These are phyloP conservation scores for Helicoverpa armigera DNA, from an alignment of 1,140 invertebrate species.

Conservation along the genomic window DNA sequence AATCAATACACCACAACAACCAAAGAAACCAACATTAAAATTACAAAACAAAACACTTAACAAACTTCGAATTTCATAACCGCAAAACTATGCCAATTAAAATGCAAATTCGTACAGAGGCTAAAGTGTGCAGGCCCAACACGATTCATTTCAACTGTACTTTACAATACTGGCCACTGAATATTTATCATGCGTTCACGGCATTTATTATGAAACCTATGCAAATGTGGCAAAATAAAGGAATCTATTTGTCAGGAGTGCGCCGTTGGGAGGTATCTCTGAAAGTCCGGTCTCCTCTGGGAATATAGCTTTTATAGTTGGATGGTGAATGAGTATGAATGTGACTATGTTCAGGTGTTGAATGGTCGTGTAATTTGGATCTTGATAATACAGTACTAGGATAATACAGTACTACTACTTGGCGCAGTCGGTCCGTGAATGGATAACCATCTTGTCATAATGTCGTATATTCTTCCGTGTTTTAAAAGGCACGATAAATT, in stretches of 20 bases:
- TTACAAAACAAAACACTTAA: background rate
- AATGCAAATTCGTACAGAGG: slow-evolving; percentile 14
- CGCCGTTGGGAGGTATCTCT: slow-evolving; percentile 32
- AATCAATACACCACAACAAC: background rate
- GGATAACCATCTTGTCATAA: too few species aligned
- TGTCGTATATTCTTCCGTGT: too few species aligned
- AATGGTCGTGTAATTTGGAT: background rate
- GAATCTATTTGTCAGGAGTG: slow-evolving; percentile 45
- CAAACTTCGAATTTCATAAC: slow-evolving; percentile 17
- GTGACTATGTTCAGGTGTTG: background rate
- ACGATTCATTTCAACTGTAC: slow-evolving; percentile 43
- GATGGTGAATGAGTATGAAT: slow-evolving; percentile 11
- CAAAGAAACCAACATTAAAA: background rate
- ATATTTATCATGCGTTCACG: slow-evolving; percentile 45
- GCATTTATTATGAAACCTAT: slow-evolving; percentile 51
- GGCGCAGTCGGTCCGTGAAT: too few species aligned
- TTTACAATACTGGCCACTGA: slow-evolving; percentile 40
- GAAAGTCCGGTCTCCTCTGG: slow-evolving; percentile 22
- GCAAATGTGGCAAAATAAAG: slow-evolving; percentile 47
- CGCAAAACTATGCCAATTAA: slow-evolving; percentile 36
- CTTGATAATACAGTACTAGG: too few species aligned
- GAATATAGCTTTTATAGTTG: slow-evolving; percentile 31
- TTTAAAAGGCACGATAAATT: too few species aligned
- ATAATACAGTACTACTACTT: too few species aligned
- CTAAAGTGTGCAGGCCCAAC: slow-evolving; percentile 22